Percentiles rank a stretch among this genome's conserved stretches.
phyloP scores from a whole-genome alignment of 1,140 invertebrate species.

The Procambarus clarkii region DNA sequence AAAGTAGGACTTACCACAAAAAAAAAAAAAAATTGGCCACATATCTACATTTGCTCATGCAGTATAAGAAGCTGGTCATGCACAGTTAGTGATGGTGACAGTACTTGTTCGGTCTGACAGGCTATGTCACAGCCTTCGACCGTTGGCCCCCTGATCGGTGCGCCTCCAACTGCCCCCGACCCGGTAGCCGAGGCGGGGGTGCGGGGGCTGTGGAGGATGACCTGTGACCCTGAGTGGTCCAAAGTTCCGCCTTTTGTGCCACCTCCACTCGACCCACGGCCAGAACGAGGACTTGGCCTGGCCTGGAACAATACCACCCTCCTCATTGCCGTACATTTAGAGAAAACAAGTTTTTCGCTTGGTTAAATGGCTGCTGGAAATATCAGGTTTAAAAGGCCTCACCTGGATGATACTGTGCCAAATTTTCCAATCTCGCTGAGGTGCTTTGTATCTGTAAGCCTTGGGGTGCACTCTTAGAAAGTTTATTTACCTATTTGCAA shows the following conservation, averaged over 20 bases:
- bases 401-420: background rate
- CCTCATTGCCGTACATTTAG: conserved; percentile 56
- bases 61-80: conserved; percentile 56
- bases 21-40: conserved; percentile 15
- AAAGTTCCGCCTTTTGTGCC: conserved; percentile 50
- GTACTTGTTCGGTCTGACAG: conserved; percentile 71
- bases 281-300: conserved; percentile 60
- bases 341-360: conserved; percentile 9
- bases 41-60: conserved; percentile 51
- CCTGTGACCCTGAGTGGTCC: conserved; percentile 47
- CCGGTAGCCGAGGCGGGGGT: conserved; percentile 49
- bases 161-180: conserved; percentile 41
- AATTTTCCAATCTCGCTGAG: background rate
- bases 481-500: conserved; percentile 25
- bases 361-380: background rate
- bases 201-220: conserved; percentile 57
- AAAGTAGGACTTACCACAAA: conserved; percentile 21
- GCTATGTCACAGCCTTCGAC: conserved; percentile 61
- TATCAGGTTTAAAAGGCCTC: background rate
- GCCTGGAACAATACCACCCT: conserved; percentile 66
- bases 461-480: background rate
- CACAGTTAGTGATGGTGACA: conserved; percentile 68
- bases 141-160: conserved; percentile 38
- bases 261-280: conserved; percentile 54
- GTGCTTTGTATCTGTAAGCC: background rate